Conservation (phyloP, 35 echinoderm and acorn worm species). For the Patiria miniata region DNA sequence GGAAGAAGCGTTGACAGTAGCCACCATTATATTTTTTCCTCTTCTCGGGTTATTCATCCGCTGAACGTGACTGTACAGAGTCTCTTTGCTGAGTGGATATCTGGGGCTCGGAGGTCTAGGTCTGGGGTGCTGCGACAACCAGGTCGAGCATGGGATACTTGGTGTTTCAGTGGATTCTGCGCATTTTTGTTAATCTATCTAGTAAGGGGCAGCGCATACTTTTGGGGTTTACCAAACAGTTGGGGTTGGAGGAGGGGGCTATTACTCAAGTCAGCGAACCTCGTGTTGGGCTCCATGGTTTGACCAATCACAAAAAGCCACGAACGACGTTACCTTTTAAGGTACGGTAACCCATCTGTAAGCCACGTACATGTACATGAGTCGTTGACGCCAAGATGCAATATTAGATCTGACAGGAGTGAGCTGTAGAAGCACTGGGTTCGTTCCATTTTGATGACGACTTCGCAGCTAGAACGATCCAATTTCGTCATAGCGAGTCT, state of each 20-base stretch:
- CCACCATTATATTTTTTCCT: slow-evolving; percentile 22
- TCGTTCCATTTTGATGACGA: neutral
- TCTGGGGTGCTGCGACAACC: too few relatives aligned
- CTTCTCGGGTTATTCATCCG: slow-evolving; percentile 20
- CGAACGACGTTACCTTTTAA: slow-evolving; percentile 12
- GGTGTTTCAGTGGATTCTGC: too few relatives aligned
- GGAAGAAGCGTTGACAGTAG: slow-evolving; percentile 29
- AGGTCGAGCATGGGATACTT: too few relatives aligned
- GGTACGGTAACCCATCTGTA: neutral
- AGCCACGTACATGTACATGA: neutral
- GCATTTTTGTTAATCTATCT: too few relatives aligned
- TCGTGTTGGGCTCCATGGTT: neutral
- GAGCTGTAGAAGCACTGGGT: neutral
- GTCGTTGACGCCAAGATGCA: neutral
- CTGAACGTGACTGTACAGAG: neutral
- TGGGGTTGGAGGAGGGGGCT: neutral
- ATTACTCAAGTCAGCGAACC: slow-evolving; percentile 20
- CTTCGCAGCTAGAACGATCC: too few relatives aligned
- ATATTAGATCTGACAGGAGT: neutral
- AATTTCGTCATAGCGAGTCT: too few relatives aligned
- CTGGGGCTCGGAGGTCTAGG: too few relatives aligned
- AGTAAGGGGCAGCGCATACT: neutral
- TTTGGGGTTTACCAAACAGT: neutral
- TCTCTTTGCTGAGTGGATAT: too few relatives aligned
- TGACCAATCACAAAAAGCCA: neutral